phyloP scores from a whole-genome alignment of 2,797 vertebrate species.

The Microctenopoma steveboyesi region DNA sequence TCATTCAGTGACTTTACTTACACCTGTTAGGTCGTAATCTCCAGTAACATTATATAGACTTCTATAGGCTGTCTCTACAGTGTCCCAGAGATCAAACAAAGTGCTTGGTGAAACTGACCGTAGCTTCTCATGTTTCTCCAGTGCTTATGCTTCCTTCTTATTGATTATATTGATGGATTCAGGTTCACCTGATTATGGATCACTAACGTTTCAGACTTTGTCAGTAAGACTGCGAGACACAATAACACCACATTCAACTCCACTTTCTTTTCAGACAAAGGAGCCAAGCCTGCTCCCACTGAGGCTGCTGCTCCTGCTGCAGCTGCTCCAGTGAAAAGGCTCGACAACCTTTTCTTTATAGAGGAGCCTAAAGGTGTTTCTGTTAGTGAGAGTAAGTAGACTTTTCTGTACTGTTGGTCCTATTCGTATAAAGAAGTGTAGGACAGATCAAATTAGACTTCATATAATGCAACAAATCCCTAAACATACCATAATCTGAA shows the following conservation, averaged over 20 bases:
- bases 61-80: too few relatives aligned
- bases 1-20: not conserved
- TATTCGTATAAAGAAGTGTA: too few relatives aligned
- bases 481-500: not conserved
- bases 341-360: conserved; percentile 91
- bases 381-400: conserved; percentile 91
- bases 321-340: conserved; percentile 75
- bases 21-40: not conserved
- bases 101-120: too few relatives aligned
- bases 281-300: not conserved
- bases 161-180: too few relatives aligned
- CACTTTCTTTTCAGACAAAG: conserved; percentile 82
- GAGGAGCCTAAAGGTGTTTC: conserved; percentile 89
- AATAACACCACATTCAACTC: not conserved
- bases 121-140: too few relatives aligned
- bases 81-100: too few relatives aligned
- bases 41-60: not conserved
- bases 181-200: too few relatives aligned
- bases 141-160: too few relatives aligned
- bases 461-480: not conserved
- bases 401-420: too few relatives aligned
- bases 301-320: conserved; percentile 66
- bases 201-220: too few relatives aligned
- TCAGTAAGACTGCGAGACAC: not conserved
- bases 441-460: not conserved